Conservation (phyloP, 2,888 invertebrate species). For the Carpatolechia fugitivella region DNA sequence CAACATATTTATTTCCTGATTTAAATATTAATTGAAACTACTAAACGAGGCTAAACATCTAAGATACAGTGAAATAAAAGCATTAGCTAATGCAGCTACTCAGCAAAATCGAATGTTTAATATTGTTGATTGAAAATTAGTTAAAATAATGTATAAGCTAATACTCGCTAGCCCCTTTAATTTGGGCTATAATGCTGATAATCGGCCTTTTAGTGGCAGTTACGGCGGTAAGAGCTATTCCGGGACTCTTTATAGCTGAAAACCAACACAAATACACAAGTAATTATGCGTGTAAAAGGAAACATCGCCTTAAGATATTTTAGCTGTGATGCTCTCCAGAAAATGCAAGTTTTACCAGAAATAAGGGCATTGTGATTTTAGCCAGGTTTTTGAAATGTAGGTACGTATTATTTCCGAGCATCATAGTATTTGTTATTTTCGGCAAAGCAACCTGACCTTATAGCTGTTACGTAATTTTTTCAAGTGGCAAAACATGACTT, state of each 20-base stretch:
- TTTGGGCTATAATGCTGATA: slow-evolving; percentile 43
- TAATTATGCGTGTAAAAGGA: slow-evolving; percentile 48
- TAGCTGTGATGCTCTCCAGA: not conserved
- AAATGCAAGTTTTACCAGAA: not conserved
- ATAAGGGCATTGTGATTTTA: not conserved
- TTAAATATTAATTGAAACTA: too few relatives aligned
- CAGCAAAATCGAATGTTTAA: too few relatives aligned
- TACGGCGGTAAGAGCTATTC: slow-evolving; percentile 49
- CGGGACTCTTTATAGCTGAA: slow-evolving; percentile 46
- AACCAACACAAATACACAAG: slow-evolving; percentile 46
- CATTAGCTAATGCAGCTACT: too few relatives aligned
- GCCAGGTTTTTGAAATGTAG: not conserved
- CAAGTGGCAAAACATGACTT: too few relatives aligned
- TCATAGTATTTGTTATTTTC: too few relatives aligned
- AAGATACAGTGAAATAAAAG: too few relatives aligned
- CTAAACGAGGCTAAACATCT: too few relatives aligned
- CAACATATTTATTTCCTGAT: too few relatives aligned
- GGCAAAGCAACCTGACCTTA: too few relatives aligned
- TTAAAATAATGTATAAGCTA: not conserved
- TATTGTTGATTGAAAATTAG: too few relatives aligned
- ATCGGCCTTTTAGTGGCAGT: slow-evolving; percentile 51
- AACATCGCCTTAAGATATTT: slow-evolving; percentile 24
- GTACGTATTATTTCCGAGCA: too few relatives aligned
- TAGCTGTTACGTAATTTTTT: too few relatives aligned
- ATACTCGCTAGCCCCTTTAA: slow-evolving; percentile 28